phyloP scores from a whole-genome alignment of 2,797 vertebrate genomes.

The Ciconia nigra region DNA sequence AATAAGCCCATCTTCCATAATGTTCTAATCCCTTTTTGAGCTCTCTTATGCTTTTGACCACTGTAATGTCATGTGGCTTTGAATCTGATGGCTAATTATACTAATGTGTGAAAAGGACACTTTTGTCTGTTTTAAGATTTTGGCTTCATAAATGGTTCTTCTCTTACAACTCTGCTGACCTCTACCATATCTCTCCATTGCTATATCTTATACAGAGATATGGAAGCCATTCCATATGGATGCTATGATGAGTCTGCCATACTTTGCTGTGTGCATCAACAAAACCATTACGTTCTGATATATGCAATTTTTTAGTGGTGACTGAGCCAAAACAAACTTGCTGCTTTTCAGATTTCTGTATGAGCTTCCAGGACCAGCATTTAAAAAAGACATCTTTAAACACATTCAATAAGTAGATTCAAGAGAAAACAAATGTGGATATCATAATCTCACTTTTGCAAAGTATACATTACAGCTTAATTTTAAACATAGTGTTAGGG shows the following conservation, averaged over 20 bases:
- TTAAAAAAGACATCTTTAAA: neutral
- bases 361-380: neutral
- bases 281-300: neutral
- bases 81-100: neutral
- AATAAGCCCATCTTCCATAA: neutral
- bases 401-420: neutral
- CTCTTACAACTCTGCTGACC: neutral
- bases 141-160: neutral
- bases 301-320: neutral
- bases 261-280: neutral
- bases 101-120: neutral
- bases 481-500: neutral
- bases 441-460: neutral
- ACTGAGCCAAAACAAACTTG: neutral
- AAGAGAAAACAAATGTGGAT: neutral
- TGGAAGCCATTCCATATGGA: neutral
- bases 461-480: neutral
- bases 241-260: neutral
- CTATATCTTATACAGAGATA: neutral
- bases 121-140: neutral
- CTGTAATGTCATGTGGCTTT: neutral
- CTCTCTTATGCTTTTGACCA: neutral
- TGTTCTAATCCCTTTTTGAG: neutral
- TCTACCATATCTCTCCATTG: neutral
- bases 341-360: neutral